Evolutionary conservation across 2,797 vertebrate species (phyloP).

Genomic region (Oryzias dopingdopingensis): DNA sequence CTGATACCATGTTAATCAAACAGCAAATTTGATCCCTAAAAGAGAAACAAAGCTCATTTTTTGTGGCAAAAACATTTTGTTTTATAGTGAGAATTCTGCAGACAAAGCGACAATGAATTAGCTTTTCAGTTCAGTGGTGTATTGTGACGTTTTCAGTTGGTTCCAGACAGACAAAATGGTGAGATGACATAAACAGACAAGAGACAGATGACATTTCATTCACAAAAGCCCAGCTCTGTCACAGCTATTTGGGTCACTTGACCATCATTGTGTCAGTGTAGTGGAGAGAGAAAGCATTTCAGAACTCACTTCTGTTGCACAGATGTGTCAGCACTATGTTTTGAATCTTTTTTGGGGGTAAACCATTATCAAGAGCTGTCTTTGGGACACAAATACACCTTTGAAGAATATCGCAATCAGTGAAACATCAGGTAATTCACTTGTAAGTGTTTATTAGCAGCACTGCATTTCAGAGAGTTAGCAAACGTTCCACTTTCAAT

Average conservation of each 20-base stretch:
- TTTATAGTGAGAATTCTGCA: conserved; percentile 14
- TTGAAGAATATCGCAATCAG: conserved; percentile 8
- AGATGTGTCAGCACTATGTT: neutral
- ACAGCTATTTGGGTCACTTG: conserved; percentile 66
- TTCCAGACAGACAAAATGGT: conserved; percentile 51
- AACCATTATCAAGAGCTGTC: neutral
- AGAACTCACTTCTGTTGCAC: conserved; percentile 28
- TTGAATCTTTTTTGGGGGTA: conserved; percentile 2
- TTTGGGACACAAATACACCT: neutral
- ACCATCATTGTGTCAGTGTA: conserved; percentile 58
- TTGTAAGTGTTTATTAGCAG: conserved; percentile 59
- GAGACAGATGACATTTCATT: conserved; percentile 66
- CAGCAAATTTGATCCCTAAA: neutral
- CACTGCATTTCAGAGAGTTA: conserved; percentile 37
- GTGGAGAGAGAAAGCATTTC: conserved; percentile 43
- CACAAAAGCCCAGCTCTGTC: conserved; percentile 69
- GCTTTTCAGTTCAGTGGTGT: conserved; percentile 46
- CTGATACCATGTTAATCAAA: neutral
- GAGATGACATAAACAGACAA: conserved; percentile 64
- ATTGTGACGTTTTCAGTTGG: conserved; percentile 39
- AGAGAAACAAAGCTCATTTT: conserved; percentile 2
- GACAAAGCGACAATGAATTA: conserved; percentile 50
- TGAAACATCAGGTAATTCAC: conserved; percentile 18
- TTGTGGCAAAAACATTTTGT: conserved; percentile 32
- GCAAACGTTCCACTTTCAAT: neutral